phyloP scores from a whole-genome alignment of 1,140 invertebrate genomes.

The Bombus picipes region DNA sequence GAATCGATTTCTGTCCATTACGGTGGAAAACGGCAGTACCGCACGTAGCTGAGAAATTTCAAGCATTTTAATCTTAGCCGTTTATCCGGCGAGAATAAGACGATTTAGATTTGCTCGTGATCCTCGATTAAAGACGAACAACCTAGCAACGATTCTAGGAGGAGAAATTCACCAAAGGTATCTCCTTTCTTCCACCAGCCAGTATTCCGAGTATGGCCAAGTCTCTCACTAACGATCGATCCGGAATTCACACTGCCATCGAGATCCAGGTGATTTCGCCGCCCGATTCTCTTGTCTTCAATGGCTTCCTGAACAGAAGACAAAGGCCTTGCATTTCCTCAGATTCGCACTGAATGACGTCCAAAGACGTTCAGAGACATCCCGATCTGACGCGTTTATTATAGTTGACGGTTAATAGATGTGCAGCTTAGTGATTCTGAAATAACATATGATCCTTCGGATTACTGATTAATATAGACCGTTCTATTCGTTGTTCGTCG shows the following conservation, averaged over 20 bases:
- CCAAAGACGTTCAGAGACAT: constrained; percentile 33
- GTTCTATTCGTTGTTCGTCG: neutral
- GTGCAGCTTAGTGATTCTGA: neutral
- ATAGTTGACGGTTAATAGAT: constrained; percentile 10
- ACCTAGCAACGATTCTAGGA: constrained; percentile 44
- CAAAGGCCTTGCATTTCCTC: constrained; percentile 56
- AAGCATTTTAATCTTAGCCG: neutral
- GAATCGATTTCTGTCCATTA: neutral
- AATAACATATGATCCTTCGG: constrained; percentile 4
- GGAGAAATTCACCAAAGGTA: constrained; percentile 40
- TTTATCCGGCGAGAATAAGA: constrained; percentile 14
- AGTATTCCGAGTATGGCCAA: constrained; percentile 1
- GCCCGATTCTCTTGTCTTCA: constrained; percentile 49
- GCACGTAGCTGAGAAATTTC: neutral
- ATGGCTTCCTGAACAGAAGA: constrained; percentile 53
- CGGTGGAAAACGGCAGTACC: neutral
- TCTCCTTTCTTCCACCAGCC: constrained; percentile 23
- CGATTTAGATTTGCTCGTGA: constrained; percentile 47
- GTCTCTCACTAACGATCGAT: constrained; percentile 62
- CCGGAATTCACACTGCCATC: constrained; percentile 34
- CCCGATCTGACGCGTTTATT: constrained; percentile 24
- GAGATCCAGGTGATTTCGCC: constrained; percentile 46
- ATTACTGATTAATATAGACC: neutral
- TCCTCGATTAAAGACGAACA: constrained; percentile 51
- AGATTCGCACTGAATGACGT: constrained; percentile 53